Evolutionary conservation across 2,113 vertebrate genomes (phyloP).

Genomic region (Camelus dromedarius): DNA sequence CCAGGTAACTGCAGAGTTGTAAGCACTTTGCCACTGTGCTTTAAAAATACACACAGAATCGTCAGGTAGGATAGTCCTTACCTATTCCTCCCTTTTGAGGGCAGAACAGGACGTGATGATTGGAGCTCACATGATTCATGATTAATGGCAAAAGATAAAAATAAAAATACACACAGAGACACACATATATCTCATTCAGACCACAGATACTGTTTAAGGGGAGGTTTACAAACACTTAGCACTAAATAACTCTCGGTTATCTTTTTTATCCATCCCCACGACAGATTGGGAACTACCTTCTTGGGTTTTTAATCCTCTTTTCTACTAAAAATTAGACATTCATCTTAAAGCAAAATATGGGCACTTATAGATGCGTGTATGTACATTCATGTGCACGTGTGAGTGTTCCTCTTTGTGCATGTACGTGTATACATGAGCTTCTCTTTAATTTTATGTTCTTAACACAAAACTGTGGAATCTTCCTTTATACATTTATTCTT

Average conservation of each 20-base stretch:
- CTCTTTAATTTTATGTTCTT: neutral
- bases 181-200: neutral
- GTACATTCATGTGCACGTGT: neutral
- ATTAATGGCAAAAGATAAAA: too few relatives aligned
- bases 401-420: neutral
- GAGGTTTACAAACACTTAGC: neutral
- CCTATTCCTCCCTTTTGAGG: too few relatives aligned
- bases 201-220: neutral
- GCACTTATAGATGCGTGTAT: neutral
- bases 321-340: slow-evolving; percentile 18
- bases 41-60: neutral
- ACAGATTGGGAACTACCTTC: neutral
- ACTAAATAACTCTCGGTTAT: neutral
- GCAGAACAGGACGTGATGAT: too few relatives aligned
- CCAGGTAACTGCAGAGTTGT: neutral
- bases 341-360: neutral
- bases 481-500: neutral
- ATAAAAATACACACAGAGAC: neutral
- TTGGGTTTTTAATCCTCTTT: neutral
- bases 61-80: too few relatives aligned
- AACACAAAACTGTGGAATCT: neutral
- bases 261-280: neutral
- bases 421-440: neutral
- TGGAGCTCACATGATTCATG: too few relatives aligned
- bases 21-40: neutral